These are phyloP conservation scores for Vannuccia rotundouncinata DNA, from an alignment of 2,888 invertebrate genomes.

Conservation along the genomic window DNA sequence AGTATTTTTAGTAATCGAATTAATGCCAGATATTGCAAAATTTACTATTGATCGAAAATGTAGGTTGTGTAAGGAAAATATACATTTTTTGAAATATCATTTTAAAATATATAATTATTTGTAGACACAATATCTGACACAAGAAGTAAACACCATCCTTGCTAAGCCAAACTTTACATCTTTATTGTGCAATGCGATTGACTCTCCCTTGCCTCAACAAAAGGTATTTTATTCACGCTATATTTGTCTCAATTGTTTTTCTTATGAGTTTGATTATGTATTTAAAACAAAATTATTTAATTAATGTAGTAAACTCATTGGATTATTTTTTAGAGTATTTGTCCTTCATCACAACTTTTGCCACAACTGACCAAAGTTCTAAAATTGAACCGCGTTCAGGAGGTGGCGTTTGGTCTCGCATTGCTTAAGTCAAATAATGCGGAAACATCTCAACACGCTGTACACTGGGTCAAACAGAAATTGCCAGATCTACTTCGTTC, in stretches of 20 bases:
- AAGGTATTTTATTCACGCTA: slow-evolving; percentile 60
- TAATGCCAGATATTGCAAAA: no score
- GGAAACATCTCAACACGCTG: slow-evolving; percentile 69
- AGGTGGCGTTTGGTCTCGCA: slow-evolving; percentile 80
- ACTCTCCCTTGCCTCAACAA: slow-evolving; percentile 70
- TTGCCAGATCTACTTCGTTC: slow-evolving; percentile 69
- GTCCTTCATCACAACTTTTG: slow-evolving; percentile 72
- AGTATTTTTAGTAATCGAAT: no score
- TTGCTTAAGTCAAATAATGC: slow-evolving; percentile 71
- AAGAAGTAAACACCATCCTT: slow-evolving; percentile 71
- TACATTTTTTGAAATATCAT: no score
- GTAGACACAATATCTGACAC: slow-evolving; percentile 69
- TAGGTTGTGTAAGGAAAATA: no score
- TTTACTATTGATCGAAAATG: no score
- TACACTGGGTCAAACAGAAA: slow-evolving; percentile 72
- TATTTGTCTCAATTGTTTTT: slow-evolving; percentile 21
- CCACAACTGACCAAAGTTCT: slow-evolving; percentile 75
- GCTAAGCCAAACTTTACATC: slow-evolving; percentile 79
- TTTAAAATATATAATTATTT: no score
- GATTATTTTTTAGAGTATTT: slow-evolving; percentile 64
- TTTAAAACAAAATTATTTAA: not conserved
- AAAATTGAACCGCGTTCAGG: slow-evolving; percentile 77
- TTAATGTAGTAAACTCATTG: slow-evolving; percentile 31
- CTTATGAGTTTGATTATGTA: no score
- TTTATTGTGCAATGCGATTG: slow-evolving; percentile 78